Conservation (phyloP, 2,888 invertebrate genomes). For the Dryobota labecula region DNA sequence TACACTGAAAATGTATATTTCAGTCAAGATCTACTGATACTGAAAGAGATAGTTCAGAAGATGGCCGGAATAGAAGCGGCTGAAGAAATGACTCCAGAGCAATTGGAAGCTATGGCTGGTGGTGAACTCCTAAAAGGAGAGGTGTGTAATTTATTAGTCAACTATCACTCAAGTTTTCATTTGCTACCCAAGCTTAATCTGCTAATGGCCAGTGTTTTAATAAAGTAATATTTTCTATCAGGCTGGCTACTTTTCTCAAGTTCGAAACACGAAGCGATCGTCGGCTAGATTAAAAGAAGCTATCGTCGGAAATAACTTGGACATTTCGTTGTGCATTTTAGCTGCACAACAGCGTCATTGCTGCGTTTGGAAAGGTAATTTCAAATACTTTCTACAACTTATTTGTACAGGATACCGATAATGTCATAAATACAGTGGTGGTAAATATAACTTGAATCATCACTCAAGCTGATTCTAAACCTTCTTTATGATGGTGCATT, state of each 20-base stretch:
- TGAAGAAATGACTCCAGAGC: slow-evolving; percentile 98
- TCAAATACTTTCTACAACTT: background rate
- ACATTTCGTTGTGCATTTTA: slow-evolving; percentile 97
- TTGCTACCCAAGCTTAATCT: background rate
- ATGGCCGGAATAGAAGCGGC: slow-evolving; percentile 99
- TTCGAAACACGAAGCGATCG: slow-evolving; percentile 98
- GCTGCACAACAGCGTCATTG: slow-evolving; percentile 99
- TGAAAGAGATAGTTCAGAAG: slow-evolving; percentile 99
- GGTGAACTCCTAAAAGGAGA: slow-evolving; percentile 98
- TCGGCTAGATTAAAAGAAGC: slow-evolving; percentile 98
- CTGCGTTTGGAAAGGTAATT: slow-evolving; percentile 94
- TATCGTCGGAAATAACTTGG: slow-evolving; percentile 97
- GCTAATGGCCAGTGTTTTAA: slow-evolving; percentile 4
- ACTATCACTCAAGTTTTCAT: background rate
- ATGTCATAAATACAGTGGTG: background rate
- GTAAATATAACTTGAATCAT: slow-evolving; percentile 5
- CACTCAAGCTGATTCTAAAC: background rate
- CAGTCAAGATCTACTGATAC: slow-evolving; percentile 96
- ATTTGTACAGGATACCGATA: background rate
- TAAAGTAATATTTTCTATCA: slow-evolving; percentile 79
- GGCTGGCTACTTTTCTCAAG: slow-evolving; percentile 99
- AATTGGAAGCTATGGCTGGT: slow-evolving; percentile 98
- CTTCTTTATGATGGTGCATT: background rate
- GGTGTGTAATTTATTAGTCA: slow-evolving; percentile 92
- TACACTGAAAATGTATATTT: slow-evolving; percentile 47